Conservation (phyloP, 2,888 invertebrate species). For the Ernsta delagoae region DNA sequence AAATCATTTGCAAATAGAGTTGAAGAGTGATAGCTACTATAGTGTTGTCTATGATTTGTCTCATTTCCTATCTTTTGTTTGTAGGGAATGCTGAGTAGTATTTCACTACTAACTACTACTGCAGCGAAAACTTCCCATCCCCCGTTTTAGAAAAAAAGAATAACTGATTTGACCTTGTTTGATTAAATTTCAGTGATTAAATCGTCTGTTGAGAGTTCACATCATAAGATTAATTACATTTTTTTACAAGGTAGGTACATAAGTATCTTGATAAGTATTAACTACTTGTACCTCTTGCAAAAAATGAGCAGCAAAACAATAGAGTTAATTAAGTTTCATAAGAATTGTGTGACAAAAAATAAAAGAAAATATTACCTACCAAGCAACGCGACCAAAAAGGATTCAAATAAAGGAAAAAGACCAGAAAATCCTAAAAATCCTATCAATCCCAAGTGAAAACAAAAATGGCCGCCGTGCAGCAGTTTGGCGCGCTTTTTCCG, state of each 20-base stretch:
- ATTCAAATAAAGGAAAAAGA: conserved; percentile 20
- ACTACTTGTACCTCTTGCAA: too few relatives aligned
- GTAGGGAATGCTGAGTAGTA: neutral
- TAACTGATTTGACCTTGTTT: too few relatives aligned
- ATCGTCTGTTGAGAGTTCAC: too few relatives aligned
- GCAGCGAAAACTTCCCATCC: too few relatives aligned
- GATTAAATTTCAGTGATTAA: too few relatives aligned
- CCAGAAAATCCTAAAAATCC: conserved; percentile 25
- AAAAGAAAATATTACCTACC: neutral
- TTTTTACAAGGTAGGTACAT: too few relatives aligned
- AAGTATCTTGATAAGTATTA: too few relatives aligned
- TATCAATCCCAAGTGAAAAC: conserved; percentile 32
- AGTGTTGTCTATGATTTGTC: neutral
- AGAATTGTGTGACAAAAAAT: neutral
- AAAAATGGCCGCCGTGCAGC: conserved; percentile 43
- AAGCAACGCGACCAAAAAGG: neutral
- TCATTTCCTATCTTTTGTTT: neutral
- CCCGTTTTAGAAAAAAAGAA: too few relatives aligned
- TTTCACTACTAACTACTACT: neutral
- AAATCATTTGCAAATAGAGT: conserved; percentile 4
- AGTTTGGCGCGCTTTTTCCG: conserved; percentile 52
- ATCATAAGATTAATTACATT: too few relatives aligned
- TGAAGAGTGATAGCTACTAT: neutral
- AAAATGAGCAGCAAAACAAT: too few relatives aligned
- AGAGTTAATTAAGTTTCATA: too few relatives aligned